A percentile compares a stretch with the other conserved stretches of the same genome.
Conservation (phyloP, 2,113 vertebrate genomes). For the Ammodytes dubius region DNA sequence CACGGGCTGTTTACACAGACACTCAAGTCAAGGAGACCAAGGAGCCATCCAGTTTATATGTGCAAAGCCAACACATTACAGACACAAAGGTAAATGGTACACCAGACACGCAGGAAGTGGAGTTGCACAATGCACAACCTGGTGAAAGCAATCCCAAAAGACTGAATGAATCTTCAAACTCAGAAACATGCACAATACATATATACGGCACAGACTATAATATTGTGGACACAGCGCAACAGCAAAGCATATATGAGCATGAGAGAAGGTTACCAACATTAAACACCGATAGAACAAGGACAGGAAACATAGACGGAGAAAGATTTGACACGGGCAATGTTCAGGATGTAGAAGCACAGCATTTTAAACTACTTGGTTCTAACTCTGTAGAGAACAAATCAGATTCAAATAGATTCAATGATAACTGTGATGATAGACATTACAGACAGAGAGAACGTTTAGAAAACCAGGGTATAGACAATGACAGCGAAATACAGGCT, state of each 20-base stretch:
- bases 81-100: constrained; percentile 43
- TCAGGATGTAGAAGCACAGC: not conserved
- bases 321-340: not conserved
- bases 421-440: not conserved
- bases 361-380: not conserved
- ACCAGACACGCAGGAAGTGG: constrained; percentile 16
- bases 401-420: constrained; percentile 2
- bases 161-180: constrained; percentile 5
- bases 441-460: not conserved
- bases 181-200: constrained; percentile 5
- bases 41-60: constrained; percentile 15
- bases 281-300: not conserved
- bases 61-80: constrained; percentile 15
- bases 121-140: not conserved
- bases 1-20: constrained; percentile 23
- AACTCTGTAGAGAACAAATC: not conserved
- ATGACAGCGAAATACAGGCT: not conserved
- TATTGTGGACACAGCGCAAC: not conserved
- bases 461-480: not conserved
- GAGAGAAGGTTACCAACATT: not conserved
- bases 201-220: constrained; percentile 1
- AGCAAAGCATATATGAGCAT: not conserved
- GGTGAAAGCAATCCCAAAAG: not conserved
- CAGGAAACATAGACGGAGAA: not conserved
- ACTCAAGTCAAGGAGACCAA: constrained; percentile 9